Evolutionary conservation across 2,113 vertebrate species (phyloP).

Genomic region (Sylvietta virens): DNA sequence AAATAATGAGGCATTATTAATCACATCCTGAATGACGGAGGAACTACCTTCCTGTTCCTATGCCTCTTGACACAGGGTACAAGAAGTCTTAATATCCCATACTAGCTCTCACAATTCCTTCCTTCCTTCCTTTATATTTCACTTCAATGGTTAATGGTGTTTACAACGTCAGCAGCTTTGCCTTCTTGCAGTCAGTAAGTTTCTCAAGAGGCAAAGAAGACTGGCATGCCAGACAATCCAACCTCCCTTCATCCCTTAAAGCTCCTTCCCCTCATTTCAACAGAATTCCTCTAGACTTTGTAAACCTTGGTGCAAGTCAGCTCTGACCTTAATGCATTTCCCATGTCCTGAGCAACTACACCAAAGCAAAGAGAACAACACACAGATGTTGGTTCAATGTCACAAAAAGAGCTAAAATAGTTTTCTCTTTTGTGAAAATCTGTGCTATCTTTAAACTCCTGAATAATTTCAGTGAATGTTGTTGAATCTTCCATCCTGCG

Average conservation of each 20-base stretch:
- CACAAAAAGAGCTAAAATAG: background rate
- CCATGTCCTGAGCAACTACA: background rate
- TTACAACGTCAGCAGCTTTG: background rate
- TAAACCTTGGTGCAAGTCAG: background rate
- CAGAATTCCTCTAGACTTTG: background rate
- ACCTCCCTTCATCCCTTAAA: background rate
- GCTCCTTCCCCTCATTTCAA: background rate
- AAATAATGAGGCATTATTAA: constrained; percentile 65
- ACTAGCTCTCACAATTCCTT: constrained; percentile 23
- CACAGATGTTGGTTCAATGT: background rate
- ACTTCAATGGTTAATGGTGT: background rate
- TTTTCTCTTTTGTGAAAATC: background rate
- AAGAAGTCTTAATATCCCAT: background rate
- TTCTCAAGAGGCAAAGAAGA: background rate
- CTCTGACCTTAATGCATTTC: background rate
- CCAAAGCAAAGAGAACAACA: background rate
- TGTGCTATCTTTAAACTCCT: background rate
- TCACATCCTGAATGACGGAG: constrained; percentile 69
- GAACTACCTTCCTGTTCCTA: constrained; percentile 62
- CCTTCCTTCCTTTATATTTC: constrained; percentile 46
- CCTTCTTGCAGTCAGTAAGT: background rate
- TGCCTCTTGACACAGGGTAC: constrained; percentile 12
- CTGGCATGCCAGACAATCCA: background rate
- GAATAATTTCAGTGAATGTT: background rate
- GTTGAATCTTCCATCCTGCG: background rate